phyloP scores from a whole-genome alignment of 2,797 vertebrate species.

The Fistularia tabacaria region DNA sequence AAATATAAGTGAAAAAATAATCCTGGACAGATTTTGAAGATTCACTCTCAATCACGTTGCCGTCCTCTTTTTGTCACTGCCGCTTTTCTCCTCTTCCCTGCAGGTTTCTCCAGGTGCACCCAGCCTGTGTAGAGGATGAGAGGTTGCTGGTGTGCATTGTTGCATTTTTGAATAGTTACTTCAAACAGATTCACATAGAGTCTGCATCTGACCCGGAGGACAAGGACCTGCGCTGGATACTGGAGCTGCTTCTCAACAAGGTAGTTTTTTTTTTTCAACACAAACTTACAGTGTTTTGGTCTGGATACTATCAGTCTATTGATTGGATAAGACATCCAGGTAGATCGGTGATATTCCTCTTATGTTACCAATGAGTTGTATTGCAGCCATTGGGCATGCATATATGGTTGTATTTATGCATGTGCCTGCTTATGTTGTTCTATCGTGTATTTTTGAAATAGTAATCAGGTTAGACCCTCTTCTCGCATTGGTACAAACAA shows the following conservation, averaged over 20 bases:
- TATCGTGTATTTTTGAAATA: slow-evolving; percentile 11
- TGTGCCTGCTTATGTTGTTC: not conserved
- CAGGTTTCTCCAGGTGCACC: slow-evolving; percentile 93
- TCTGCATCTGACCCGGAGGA: slow-evolving; percentile 60
- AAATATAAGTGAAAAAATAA: too few relatives aligned
- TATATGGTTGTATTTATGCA: not conserved
- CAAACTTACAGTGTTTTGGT: not conserved
- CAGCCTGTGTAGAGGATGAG: slow-evolving; percentile 88
- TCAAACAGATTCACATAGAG: slow-evolving; percentile 72
- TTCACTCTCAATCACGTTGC: slow-evolving; percentile 2
- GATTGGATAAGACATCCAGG: too few relatives aligned
- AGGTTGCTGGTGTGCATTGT: slow-evolving; percentile 87
- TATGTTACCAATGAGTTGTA: too few relatives aligned
- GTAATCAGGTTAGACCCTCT: slow-evolving; percentile 39
- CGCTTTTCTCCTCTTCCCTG: slow-evolving; percentile 18
- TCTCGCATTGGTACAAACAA: not conserved
- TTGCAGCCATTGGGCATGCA: too few relatives aligned
- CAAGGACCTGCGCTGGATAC: slow-evolving; percentile 84
- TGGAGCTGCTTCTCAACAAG: slow-evolving; percentile 86
- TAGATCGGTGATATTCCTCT: too few relatives aligned
- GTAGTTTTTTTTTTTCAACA: slow-evolving; percentile 29
- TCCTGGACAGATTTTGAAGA: too few relatives aligned
- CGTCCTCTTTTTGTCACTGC: slow-evolving; percentile 12
- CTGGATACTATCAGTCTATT: too few relatives aligned
- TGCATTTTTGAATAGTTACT: slow-evolving; percentile 85